Conservation (phyloP, 2,113 vertebrate genomes). For the Cyanoderma ruficeps region DNA sequence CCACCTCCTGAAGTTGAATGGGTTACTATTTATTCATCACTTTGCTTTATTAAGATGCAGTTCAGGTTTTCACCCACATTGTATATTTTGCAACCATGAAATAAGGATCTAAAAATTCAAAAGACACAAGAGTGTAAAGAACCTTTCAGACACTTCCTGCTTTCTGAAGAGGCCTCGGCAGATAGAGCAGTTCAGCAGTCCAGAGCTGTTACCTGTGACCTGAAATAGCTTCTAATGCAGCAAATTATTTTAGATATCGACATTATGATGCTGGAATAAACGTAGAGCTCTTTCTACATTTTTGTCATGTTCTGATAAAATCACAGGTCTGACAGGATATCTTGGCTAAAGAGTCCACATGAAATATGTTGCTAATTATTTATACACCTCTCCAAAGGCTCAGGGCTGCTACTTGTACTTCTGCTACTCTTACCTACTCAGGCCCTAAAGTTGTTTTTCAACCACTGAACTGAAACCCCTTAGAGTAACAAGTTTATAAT, state of each 20-base stretch:
- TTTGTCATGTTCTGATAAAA: slow-evolving; percentile 41
- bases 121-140: neutral
- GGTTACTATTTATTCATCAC: neutral
- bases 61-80: neutral
- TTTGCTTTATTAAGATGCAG: neutral
- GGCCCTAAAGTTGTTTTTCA: slow-evolving; percentile 71
- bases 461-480: slow-evolving; percentile 65
- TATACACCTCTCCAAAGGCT: slow-evolving; percentile 70
- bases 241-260: neutral
- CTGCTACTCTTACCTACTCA: slow-evolving; percentile 20
- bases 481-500: slow-evolving; percentile 62
- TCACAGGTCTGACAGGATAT: slow-evolving; percentile 11
- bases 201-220: neutral
- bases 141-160: neutral
- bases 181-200: neutral
- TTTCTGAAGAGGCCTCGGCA: neutral
- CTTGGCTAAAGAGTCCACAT: slow-evolving; percentile 17
- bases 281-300: neutral
- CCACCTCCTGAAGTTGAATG: neutral
- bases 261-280: neutral
- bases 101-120: slow-evolving; percentile 22
- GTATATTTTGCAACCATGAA: slow-evolving; percentile 14
- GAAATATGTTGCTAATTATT: slow-evolving; percentile 72
- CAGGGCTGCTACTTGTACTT: slow-evolving; percentile 25
- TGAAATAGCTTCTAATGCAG: neutral